Base-by-base conservation (phyloP, 1,140 invertebrate species). In the Wasmannia auropunctata region DNA sequence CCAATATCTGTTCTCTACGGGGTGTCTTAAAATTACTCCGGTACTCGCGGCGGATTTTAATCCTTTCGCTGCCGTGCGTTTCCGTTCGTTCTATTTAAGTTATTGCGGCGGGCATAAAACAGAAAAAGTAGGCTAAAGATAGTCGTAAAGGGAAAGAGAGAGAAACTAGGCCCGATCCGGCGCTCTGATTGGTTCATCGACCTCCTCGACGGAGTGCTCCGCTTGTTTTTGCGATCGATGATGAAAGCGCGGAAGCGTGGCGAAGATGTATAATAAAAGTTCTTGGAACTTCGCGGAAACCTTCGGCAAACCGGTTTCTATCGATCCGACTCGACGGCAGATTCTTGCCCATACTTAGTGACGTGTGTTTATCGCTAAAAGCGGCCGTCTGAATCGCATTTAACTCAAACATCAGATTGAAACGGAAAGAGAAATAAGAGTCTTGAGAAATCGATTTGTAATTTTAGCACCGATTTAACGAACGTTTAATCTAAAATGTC, bases 191-290 rank as follows among this genome's bases (percentile, higher is more conserved):
- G 37, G 40, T 74, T 43, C 65, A 63, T 31, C 65, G 65, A 81
- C 49, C 43, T 81, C 25, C 22, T 58, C 22, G 25, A 0, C 3
- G 6, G 25, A 43, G 16, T 56, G 25, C 10, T 40, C 28, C 40
- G 25, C 14, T 72, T 74, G 37, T 72, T 60, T 46, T 74, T 28
- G 67, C 67, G 67, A 83, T 83, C 79, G 67, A 74, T 72, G 25
- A 58, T 7, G 46, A 56, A 70, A 83, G 31, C 37, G 67, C 79
- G 79, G 79, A 81, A 81, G 49, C 49, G 49, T 56, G 25, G 28
- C 67, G 4, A 81, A 81, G 65, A 83, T 22, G 28, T 69, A 79
- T 67, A 80, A 81, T 31, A 83, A 72, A 83, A 83, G 67, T 83
- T 83, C 69, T 37, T 83, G 54, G 31, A 74, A 72, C 67, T 63